These are phyloP conservation scores for Oxyteleia sp. DNA, from an alignment of 2,888 invertebrate genomes.

Conservation along the genomic window DNA sequence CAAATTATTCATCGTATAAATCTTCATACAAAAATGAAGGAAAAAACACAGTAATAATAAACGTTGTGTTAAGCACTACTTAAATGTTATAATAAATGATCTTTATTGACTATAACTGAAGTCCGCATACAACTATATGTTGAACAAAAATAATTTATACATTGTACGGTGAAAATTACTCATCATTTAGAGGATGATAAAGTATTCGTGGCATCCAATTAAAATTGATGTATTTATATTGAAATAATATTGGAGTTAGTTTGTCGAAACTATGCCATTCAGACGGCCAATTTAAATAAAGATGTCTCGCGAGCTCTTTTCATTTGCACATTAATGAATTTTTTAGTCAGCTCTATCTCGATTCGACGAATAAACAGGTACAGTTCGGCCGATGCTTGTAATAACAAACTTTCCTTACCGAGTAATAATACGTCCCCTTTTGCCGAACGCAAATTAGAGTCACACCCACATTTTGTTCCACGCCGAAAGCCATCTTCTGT, in stretches of 20 bases:
- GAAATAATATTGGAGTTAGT: conserved; percentile 33
- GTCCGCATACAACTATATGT: no score
- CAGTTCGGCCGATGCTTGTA: conserved; percentile 68
- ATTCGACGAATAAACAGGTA: conserved; percentile 75
- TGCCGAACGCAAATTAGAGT: conserved; percentile 76
- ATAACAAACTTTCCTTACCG: conserved; percentile 76
- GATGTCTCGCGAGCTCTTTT: conserved; percentile 76
- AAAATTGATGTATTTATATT: conserved; percentile 56
- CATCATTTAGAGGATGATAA: conserved; percentile 1
- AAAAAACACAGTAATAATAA: no score
- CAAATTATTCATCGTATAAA: no score
- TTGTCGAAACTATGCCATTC: conserved; percentile 35
- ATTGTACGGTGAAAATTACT: conserved; percentile 8
- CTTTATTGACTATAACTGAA: no score
- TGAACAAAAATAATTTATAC: conserved; percentile 25
- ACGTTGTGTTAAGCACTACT: no score
- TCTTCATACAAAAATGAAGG: no score
- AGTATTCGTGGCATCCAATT: conserved; percentile 26
- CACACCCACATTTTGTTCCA: conserved; percentile 73
- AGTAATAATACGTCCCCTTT: conserved; percentile 76
- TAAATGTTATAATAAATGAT: no score
- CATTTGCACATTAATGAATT: conserved; percentile 83
- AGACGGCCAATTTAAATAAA: conserved; percentile 68
- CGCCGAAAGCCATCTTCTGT: conserved; percentile 18
- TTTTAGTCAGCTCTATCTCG: conserved; percentile 70